These are phyloP conservation scores for Corvus moneduloides DNA, from an alignment of 2,113 vertebrate genomes.

Conservation along the genomic window DNA sequence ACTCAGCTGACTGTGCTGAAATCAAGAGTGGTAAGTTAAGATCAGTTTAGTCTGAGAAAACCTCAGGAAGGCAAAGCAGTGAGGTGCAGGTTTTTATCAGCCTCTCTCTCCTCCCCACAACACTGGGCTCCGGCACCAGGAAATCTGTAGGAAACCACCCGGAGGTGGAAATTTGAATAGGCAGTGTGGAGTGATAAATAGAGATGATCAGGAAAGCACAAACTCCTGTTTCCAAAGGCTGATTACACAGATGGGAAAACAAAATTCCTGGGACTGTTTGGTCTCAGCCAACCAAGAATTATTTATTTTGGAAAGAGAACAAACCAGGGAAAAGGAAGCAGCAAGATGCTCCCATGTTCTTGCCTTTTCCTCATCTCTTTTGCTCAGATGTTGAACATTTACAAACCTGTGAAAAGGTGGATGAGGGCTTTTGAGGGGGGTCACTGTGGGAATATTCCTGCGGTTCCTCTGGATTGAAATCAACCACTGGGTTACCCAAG, in stretches of 20 bases:
- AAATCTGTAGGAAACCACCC: neutral
- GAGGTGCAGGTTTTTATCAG: neutral
- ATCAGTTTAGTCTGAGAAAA: neutral
- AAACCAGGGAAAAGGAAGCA: neutral
- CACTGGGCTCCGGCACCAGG: neutral
- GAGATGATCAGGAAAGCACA: neutral
- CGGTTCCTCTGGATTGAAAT: neutral
- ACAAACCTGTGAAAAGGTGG: neutral
- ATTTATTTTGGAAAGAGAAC: constrained; percentile 30
- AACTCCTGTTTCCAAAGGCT: constrained; percentile 4
- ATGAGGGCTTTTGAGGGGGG: neutral
- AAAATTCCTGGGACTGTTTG: constrained; percentile 16
- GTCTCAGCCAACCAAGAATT: constrained; percentile 8
- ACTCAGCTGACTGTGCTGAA: neutral
- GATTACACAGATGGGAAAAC: constrained; percentile 26
- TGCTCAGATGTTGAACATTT: neutral
- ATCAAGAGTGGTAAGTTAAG: neutral
- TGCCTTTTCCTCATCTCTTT: neutral
- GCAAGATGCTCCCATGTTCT: neutral
- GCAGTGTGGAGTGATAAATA: neutral
- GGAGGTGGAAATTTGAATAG: neutral
- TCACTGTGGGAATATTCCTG: neutral
- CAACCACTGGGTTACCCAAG: neutral
- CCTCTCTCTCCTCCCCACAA: neutral
- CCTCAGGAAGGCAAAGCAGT: neutral